Evolutionary conservation across 2,888 invertebrate genomes (phyloP), one percentile per base, ranked within the genome.

Genomic region (Masnerella sp.): DNA sequence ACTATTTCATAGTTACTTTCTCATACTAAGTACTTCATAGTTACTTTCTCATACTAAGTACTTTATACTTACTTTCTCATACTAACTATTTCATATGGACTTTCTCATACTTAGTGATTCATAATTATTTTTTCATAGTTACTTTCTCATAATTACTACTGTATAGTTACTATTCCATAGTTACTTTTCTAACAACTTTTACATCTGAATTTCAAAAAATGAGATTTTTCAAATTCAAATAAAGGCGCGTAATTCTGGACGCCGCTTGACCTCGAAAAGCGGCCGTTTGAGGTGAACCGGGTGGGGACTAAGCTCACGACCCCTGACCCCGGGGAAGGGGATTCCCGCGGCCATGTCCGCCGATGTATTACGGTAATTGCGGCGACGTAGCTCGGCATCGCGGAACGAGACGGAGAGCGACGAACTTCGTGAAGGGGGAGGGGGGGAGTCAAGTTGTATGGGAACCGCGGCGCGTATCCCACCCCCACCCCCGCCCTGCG

Each of bases 331-430:
- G 34, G 15, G 64, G 15, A 32, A 42, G 64, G 64, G 71, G 52
- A 40, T 49, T 78, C 75, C 78, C 78, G 75, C 77, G 75, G 78
- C 77, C 77, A 78, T 82, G 81, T 82, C 80, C 78, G 77, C 75
- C 77, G 81, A 78, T 82, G 83, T 83, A 82, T 83, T 82, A 80
- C 80, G 81, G 82, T 83, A 83, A 83, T 83, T 83, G 83, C 82
- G 70, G 74, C 79, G 81, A 77, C 79, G 78, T 75, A 78, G 77
- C 68, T 74, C 59, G 75, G 76, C 75, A 64, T 36, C 47, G 58
- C 76, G 74, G 74, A 77, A 79, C 71, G 81, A 22, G 12, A 36
- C 17, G 8, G 34, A 14, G 11, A 18, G 11, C 15, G 1, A 32
- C 22, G 38, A 18, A 9, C 2, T 9, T 17, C 8, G 17, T 7